phyloP scores from a whole-genome alignment of 2,113 vertebrate genomes.

The Promerops cafer region DNA sequence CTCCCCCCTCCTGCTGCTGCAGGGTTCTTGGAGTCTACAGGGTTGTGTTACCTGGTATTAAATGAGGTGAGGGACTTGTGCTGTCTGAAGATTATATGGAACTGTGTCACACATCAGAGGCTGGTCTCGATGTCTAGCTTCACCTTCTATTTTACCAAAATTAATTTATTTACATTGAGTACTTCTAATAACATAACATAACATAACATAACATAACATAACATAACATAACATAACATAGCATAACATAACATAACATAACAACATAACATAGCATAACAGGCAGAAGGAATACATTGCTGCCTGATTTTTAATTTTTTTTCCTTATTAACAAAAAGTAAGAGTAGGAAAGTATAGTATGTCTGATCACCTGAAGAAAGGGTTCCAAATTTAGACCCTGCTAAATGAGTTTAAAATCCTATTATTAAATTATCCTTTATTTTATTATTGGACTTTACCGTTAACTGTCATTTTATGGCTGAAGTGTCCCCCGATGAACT shows the following conservation, averaged over 20 bases:
- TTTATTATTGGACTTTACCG: constrained; percentile 31
- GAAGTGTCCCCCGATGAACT: constrained; percentile 30
- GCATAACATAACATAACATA: neutral
- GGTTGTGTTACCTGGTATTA: neutral
- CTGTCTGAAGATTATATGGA: neutral
- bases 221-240: neutral
- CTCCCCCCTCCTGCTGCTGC: neutral
- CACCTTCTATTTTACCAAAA: neutral
- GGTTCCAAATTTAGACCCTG: neutral
- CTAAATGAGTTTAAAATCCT: constrained; percentile 29
- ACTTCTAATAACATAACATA: neutral
- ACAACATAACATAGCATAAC: neutral
- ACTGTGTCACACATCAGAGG: neutral
- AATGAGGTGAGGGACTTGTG: neutral
- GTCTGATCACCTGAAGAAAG: neutral
- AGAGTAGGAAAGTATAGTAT: neutral
- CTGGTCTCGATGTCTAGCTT: neutral
- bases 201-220: neutral
- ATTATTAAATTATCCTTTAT: constrained; percentile 44
- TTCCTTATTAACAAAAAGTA: neutral
- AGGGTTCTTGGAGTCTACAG: neutral
- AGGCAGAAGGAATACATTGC: neutral
- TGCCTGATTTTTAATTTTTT: neutral
- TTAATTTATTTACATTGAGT: neutral
- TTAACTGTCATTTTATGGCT: constrained; percentile 18